phyloP scores from a whole-genome alignment of 2,888 invertebrate species.

The Dinocampus coccinellae region DNA sequence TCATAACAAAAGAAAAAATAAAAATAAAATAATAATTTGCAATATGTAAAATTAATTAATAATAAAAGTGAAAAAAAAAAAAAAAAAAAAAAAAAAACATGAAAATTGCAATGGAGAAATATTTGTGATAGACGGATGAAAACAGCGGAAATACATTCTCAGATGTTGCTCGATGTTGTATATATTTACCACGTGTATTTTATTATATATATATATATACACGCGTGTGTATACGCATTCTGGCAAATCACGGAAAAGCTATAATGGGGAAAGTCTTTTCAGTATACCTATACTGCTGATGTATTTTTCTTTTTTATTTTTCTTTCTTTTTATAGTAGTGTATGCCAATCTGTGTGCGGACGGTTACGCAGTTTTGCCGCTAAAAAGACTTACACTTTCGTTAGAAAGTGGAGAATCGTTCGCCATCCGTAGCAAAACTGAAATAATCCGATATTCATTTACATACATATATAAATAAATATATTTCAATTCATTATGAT shows the following conservation, averaged over 20 bases:
- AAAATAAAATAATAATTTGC: not conserved
- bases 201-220: no score
- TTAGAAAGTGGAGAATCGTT: conserved; percentile 66
- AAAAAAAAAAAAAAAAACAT: conserved; percentile 4
- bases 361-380: conserved; percentile 55
- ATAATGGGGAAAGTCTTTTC: conserved; percentile 31
- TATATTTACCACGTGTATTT: not conserved
- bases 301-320: no score
- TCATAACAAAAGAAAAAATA: not conserved
- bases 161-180: not conserved
- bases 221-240: conserved; percentile 20
- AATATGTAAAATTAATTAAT: not conserved
- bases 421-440: conserved; percentile 58
- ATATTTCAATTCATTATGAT: not conserved
- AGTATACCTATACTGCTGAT: not conserved
- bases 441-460: conserved; percentile 10
- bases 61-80: not conserved
- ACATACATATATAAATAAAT: not conserved
- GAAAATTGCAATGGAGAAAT: conserved; percentile 1
- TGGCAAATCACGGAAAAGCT: conserved; percentile 62
- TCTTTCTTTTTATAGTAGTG: no score
- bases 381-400: conserved; percentile 68
- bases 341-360: conserved; percentile 24
- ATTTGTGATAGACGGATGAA: not conserved
- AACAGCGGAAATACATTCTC: conserved; percentile 7